phyloP scores from a whole-genome alignment of 2,888 invertebrate genomes.

The Drosophila paranaensis region DNA sequence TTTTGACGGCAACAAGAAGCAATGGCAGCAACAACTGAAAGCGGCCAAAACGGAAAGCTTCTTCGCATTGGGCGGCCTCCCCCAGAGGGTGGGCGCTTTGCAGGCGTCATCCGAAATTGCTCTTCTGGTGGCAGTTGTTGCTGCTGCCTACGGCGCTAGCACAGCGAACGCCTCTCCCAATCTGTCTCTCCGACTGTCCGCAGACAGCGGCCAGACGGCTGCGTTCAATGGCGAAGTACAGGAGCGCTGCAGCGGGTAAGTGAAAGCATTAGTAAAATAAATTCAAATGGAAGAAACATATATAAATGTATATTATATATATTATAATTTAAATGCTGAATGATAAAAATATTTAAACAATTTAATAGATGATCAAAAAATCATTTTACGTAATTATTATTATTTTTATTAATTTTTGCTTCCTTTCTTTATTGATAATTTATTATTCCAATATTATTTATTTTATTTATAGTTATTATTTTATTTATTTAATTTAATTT shows the following conservation, averaged over 20 bases:
- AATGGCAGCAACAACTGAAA: constrained; percentile 21
- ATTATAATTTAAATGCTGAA: too few relatives aligned
- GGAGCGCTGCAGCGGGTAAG: constrained; percentile 24
- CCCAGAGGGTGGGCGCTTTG: constrained; percentile 9
- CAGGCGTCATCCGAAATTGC: constrained; percentile 24
- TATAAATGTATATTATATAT: not conserved
- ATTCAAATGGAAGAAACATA: not conserved
- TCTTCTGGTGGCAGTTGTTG: constrained; percentile 22
- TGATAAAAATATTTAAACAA: too few relatives aligned
- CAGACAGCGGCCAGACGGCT: constrained; percentile 71
- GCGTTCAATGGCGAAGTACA: constrained; percentile 40
- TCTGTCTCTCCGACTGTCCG: constrained; percentile 33
- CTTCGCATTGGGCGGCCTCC: constrained; percentile 15
- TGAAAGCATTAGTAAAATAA: not conserved
- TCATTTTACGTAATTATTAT: too few relatives aligned
- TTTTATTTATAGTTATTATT: too few relatives aligned
- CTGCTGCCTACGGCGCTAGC: constrained; percentile 22
- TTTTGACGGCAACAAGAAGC: constrained; percentile 43
- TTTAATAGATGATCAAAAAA: too few relatives aligned
- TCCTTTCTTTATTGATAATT: too few relatives aligned
- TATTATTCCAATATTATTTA: too few relatives aligned
- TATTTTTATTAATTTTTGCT: too few relatives aligned
- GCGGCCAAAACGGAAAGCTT: constrained; percentile 52
- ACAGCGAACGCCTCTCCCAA: constrained; percentile 14
- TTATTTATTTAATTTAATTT: too few relatives aligned